A percentile compares a stretch with the other conserved stretches of the same genome.
phyloP scores from a whole-genome alignment of 2,113 vertebrate genomes.

The Entelurus aequoreus region DNA sequence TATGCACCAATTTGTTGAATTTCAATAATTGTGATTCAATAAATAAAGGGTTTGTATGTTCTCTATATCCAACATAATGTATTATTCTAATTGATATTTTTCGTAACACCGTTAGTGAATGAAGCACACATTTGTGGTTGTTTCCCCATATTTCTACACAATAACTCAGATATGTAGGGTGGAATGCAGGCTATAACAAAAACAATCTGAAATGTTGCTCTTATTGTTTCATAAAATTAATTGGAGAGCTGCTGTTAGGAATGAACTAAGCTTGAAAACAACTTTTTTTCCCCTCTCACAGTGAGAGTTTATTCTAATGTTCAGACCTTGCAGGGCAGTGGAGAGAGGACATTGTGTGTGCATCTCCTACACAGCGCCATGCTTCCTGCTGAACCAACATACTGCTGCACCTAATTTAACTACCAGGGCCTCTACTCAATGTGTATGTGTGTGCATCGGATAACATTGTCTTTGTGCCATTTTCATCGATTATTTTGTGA shows the following conservation, averaged over 20 bases:
- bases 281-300: conserved; percentile 19
- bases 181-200: too few relatives aligned
- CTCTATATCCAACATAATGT: too few relatives aligned
- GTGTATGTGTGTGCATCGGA: background rate
- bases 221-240: background rate
- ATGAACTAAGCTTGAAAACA: conserved; percentile 9
- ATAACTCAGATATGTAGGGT: too few relatives aligned
- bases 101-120: too few relatives aligned
- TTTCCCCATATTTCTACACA: too few relatives aligned
- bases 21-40: too few relatives aligned
- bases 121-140: too few relatives aligned
- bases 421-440: conserved; percentile 6
- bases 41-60: too few relatives aligned
- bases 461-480: background rate
- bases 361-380: conserved; percentile 35
- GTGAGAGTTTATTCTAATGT: conserved; percentile 18
- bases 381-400: conserved; percentile 23
- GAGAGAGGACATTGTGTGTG: background rate
- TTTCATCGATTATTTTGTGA: too few relatives aligned
- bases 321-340: conserved; percentile 46
- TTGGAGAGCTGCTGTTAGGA: conserved; percentile 3
- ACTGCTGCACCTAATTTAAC: conserved; percentile 29
- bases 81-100: too few relatives aligned
- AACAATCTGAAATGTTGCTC: too few relatives aligned
- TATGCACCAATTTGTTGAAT: too few relatives aligned